Conservation (phyloP, 2,888 invertebrate genomes). For the Tineola bisselliella region DNA sequence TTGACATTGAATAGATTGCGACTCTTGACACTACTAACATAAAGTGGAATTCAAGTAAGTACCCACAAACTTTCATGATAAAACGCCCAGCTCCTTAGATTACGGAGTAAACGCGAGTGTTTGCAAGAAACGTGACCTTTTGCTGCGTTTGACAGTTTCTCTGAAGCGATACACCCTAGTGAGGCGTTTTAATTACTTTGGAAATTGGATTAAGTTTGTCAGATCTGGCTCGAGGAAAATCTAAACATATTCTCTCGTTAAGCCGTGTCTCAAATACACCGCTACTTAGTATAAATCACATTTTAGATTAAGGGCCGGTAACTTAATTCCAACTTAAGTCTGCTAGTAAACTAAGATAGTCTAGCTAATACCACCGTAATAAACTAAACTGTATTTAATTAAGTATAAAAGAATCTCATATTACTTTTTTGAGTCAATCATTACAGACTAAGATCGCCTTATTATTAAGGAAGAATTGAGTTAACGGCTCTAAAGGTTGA, state of each 20-base stretch:
- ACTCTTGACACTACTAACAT: background rate
- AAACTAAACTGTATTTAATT: no score
- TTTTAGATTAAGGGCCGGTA: background rate
- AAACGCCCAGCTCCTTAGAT: background rate
- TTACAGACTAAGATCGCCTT: no score
- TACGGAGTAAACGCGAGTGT: background rate
- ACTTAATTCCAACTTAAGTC: no score
- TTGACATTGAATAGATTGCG: background rate
- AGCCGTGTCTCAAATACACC: background rate
- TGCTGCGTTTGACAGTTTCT: background rate
- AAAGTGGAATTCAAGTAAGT: background rate
- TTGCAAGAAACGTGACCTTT: background rate
- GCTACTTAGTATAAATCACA: background rate
- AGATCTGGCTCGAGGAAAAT: background rate
- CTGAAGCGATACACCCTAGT: background rate
- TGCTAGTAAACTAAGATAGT: no score
- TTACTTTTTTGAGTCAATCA: no score
- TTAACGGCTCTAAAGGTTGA: no score
- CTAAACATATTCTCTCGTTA: background rate
- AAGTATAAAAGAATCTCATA: no score
- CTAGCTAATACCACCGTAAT: no score
- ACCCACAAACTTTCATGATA: background rate
- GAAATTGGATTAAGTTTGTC: slow-evolving; percentile 14
- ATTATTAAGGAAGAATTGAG: no score
- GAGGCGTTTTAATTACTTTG: slow-evolving; percentile 13